Evolutionary conservation across 2,113 vertebrate genomes (phyloP), one percentile per base, ranked within the genome.

Genomic region (Macrotus californicus): DNA sequence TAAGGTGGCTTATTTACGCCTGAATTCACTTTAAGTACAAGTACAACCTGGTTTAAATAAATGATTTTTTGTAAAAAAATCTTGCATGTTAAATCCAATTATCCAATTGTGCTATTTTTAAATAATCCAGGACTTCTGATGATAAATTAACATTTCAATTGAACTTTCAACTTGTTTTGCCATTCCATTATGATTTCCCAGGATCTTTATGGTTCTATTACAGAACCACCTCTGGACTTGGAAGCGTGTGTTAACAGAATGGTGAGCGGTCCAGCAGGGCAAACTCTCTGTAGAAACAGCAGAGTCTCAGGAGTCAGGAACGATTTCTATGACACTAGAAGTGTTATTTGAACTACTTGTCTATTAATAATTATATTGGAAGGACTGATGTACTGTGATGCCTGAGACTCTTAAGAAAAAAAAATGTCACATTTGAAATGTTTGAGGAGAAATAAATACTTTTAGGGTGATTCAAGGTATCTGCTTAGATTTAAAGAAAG

Each of bases 371-470:
- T 21, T 87, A 69, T 18, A 94, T 95, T 93, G 91, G 91, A 97
- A 96, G 52, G 15, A 34, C 70, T 85, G 46, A 59, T 67, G 61
- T 13, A 73, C 4, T 85, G 11, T 61, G 75, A 92, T 54, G 16
- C 19, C 61, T 64, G 41, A 82, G 54, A 89, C 56, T 26, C 73
- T 87, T 82, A 83, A 82, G 52, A 36, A 95, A 95, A 91, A 86
- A 94, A 85, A 87, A 6, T 36, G 36, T 70, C 77, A 80, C 72
- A 39, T 92, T 48, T 67, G 21, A 93, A 82, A 91, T 70, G 13
- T 79, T 85, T n/a, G 34, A 70, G 66, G 41, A 69, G 56, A 83
- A 91, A 95, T 93, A 95, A 94, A 94, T 94, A 89, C 46, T 73
- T 93, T 91, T 31, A 14, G 39, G 59, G 54, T 84, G 34, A 82